Evolutionary conservation across 1,140 invertebrate genomes (phyloP).

Genomic region (Globodera rostochiensis): DNA sequence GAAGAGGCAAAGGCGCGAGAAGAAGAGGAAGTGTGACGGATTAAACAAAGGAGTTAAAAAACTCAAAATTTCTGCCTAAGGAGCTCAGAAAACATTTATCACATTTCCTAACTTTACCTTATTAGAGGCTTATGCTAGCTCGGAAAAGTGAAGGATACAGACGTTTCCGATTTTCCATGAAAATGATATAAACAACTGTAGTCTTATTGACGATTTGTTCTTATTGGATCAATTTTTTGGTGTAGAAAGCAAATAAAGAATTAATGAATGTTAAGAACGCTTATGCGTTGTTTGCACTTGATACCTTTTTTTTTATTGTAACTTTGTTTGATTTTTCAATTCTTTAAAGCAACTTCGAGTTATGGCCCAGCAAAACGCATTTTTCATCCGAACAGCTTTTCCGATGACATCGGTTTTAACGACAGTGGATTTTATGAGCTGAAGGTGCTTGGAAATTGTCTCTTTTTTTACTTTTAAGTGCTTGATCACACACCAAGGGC

Average conservation of each 20-base stretch:
- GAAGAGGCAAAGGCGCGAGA: neutral
- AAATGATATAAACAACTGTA: neutral
- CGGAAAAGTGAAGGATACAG: no score
- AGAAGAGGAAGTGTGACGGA: neutral
- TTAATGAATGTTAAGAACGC: neutral
- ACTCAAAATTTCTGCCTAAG: neutral
- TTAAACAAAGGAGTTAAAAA: neutral
- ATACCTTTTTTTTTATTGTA: neutral
- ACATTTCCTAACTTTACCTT: no score
- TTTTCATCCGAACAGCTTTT: slow-evolving; percentile 48
- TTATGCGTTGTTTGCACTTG: neutral
- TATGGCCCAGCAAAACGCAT: no score
- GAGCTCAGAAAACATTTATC: no score
- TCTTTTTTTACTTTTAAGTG: no score
- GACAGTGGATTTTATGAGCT: no score
- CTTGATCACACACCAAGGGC: slow-evolving; percentile 77
- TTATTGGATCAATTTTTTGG: neutral
- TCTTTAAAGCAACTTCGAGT: neutral
- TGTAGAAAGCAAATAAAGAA: neutral
- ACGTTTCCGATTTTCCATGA: no score
- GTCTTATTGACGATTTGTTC: neutral
- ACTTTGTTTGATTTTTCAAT: neutral
- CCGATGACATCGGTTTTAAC: slow-evolving; percentile 27
- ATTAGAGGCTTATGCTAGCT: no score
- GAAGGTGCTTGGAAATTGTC: no score